Evolutionary conservation across 1,140 invertebrate genomes (phyloP).

Genomic region (Dendrolimus kikuchii): DNA sequence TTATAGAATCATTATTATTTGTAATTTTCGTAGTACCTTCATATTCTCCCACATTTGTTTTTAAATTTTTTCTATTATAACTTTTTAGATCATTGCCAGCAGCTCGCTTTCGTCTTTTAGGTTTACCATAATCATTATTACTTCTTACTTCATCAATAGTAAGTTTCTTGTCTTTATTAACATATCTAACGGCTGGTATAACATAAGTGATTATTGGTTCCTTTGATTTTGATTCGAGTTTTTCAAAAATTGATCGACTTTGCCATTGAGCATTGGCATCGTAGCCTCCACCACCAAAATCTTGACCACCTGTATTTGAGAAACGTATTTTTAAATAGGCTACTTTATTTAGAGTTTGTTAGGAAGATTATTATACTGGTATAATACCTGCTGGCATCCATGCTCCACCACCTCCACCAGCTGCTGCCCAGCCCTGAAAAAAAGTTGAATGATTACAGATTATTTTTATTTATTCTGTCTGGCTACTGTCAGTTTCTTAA

Average conservation of each 20-base stretch:
- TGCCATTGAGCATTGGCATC: conserved; percentile 65
- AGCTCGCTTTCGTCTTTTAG: not conserved
- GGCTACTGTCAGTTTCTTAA: too few species aligned
- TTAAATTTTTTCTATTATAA: too few species aligned
- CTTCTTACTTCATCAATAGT: not conserved
- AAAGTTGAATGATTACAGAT: conserved; percentile 8
- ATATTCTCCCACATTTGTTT: too few species aligned
- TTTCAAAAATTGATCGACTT: conserved; percentile 52
- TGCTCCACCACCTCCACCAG: conserved; percentile 37
- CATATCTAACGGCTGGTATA: conserved; percentile 25
- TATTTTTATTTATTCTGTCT: conserved; percentile 8
- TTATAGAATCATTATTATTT: too few species aligned
- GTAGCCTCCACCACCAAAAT: conserved; percentile 55
- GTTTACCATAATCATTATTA: conserved; percentile 1
- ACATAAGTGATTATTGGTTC: conserved; percentile 30
- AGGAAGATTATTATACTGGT: conserved; percentile 27
- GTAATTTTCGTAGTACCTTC: too few species aligned
- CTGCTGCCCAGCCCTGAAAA: conserved; percentile 44
- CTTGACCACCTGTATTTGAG: conserved; percentile 37
- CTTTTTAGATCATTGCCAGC: too few species aligned
- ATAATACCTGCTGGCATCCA: conserved; percentile 64
- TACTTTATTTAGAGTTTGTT: conserved; percentile 9
- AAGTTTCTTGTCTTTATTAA: conserved; percentile 12
- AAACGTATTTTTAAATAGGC: conserved; percentile 24
- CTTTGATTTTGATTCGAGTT: conserved; percentile 20